A percentile compares a stretch with the other conserved stretches of the same genome.
These are phyloP conservation scores for Thamnophis elegans DNA, from an alignment of 2,797 vertebrate genomes.

Conservation along the genomic window DNA sequence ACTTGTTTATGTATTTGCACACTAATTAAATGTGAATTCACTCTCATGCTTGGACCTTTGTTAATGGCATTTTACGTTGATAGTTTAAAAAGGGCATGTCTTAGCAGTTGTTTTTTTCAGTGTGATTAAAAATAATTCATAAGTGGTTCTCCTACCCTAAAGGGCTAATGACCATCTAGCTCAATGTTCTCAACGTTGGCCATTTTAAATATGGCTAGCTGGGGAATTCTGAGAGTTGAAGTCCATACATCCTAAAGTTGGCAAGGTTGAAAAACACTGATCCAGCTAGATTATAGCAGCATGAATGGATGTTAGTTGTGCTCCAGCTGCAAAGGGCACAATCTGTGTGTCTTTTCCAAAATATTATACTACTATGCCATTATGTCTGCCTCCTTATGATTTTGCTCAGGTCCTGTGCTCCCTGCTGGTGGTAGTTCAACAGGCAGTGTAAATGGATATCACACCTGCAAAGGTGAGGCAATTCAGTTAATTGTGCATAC, in stretches of 20 bases:
- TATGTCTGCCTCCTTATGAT: constrained; percentile 68
- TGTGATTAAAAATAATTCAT: not conserved
- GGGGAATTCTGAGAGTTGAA: not conserved
- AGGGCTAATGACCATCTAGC: not conserved
- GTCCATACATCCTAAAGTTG: not conserved
- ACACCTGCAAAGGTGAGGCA: constrained; percentile 98
- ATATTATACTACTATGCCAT: constrained; percentile 62
- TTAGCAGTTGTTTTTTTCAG: not conserved
- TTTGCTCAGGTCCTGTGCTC: constrained; percentile 82
- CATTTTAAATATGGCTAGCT: not conserved
- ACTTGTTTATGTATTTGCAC: not conserved
- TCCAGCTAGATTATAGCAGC: not conserved
- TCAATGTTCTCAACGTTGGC: not conserved
- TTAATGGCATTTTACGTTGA: not conserved
- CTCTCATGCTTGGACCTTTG: not conserved
- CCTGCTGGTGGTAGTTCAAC: constrained; percentile 68
- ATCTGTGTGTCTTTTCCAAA: constrained; percentile 49
- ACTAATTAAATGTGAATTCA: not conserved
- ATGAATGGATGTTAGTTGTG: not conserved
- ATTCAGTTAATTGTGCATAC: not conserved
- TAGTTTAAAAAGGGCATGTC: not conserved
- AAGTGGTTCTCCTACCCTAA: not conserved
- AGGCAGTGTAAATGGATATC: constrained; percentile 96
- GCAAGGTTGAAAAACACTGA: not conserved
- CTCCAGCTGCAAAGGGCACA: not conserved